Conservation (phyloP, 2,113 vertebrate species). For the Trematocara nigrifrons region DNA sequence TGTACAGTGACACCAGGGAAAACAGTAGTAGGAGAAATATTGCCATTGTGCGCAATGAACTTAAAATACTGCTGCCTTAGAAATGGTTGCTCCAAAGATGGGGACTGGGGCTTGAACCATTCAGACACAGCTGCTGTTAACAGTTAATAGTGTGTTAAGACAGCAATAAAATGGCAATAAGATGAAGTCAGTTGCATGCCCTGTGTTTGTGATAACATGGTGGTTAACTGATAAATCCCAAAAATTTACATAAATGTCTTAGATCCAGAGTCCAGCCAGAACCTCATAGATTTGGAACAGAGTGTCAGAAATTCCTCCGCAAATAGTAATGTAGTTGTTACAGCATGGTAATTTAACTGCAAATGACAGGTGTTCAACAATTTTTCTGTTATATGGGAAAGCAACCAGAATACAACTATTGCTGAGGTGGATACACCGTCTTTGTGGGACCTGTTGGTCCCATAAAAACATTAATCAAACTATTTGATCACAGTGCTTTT, state of each 20-base stretch:
- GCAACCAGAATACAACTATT: not conserved
- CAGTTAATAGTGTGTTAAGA: not conserved
- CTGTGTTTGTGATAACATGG: not conserved
- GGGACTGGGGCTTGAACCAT: not conserved
- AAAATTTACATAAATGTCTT: not conserved
- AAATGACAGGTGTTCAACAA: not conserved
- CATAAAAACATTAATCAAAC: not conserved
- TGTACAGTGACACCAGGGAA: not conserved
- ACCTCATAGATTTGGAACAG: not conserved
- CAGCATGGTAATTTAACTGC: not conserved
- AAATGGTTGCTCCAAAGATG: not conserved
- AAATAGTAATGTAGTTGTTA: not conserved
- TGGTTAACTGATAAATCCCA: fast-evolving
- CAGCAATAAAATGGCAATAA: not conserved
- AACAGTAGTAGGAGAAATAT: not conserved
- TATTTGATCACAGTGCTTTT: not conserved
- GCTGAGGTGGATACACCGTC: not conserved
- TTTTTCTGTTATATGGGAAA: fast-evolving
- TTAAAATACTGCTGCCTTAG: not conserved
- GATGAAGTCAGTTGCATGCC: not conserved
- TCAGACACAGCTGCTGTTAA: not conserved
- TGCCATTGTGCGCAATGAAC: not conserved
- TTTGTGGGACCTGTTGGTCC: not conserved
- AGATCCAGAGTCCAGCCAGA: not conserved
- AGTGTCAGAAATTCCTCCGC: not conserved